Evolutionary conservation across 2,888 invertebrate species (phyloP).

Genomic region (Orchesellides sinensis): DNA sequence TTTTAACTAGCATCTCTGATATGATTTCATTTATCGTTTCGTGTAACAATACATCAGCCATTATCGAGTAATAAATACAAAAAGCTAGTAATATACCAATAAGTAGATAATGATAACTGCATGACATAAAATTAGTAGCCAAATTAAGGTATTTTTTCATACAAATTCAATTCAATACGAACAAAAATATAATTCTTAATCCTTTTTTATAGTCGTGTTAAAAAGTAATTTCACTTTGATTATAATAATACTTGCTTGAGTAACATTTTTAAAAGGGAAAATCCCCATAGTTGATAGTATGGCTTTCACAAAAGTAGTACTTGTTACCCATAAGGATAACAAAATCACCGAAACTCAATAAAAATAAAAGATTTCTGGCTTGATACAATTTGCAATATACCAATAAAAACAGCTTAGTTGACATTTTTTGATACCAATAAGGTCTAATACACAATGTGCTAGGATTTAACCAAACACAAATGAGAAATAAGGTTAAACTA

Average conservation of each 20-base stretch:
- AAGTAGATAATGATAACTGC: conserved; percentile 16
- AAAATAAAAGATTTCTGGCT: conserved; percentile 43
- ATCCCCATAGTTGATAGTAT: conserved; percentile 10
- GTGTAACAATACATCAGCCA: conserved; percentile 32
- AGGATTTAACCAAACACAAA: conserved; percentile 25
- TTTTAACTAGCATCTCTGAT: conserved; percentile 61
- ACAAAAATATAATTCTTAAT: conserved; percentile 37
- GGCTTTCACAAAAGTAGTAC: no score
- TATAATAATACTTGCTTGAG: conserved; percentile 52
- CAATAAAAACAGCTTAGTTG: conserved; percentile 14
- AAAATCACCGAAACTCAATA: background rate
- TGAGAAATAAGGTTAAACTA: conserved; percentile 18
- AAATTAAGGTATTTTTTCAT: conserved; percentile 32
- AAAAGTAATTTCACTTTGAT: conserved; percentile 51
- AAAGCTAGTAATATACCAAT: conserved; percentile 25
- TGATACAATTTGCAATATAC: conserved; percentile 39
- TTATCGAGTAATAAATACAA: conserved; percentile 50
- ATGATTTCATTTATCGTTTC: conserved; percentile 44
- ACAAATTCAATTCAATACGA: background rate
- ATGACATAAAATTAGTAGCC: conserved; percentile 3
- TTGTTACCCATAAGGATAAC: no score
- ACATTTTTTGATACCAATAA: conserved; percentile 5
- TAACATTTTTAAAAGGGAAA: conserved; percentile 33
- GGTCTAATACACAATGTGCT: background rate
- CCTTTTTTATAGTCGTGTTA: conserved; percentile 26